Conservation (phyloP, 37 sponge, comb jelly and placozoan genomes). For the Bolinopsis microptera region DNA sequence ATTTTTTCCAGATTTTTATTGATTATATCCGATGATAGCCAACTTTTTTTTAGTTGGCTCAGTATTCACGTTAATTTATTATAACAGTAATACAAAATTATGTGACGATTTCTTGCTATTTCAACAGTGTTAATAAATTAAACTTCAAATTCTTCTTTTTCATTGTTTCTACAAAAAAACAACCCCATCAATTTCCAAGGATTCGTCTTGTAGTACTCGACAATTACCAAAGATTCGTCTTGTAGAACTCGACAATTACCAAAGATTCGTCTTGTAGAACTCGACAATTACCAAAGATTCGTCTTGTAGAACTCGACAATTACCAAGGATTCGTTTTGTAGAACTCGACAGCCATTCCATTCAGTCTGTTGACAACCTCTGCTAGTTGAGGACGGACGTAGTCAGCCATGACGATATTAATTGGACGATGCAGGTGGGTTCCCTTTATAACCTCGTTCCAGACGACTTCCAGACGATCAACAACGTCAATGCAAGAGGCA, state of each 20-base stretch:
- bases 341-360: not conserved
- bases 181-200: too few species aligned
- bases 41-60: not conserved
- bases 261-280: too few species aligned
- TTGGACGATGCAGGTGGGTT: not conserved
- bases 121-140: not conserved
- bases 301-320: not conserved
- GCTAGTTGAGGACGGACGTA: not conserved
- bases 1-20: not conserved
- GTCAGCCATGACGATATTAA: not conserved
- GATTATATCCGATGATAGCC: not conserved
- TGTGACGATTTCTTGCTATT: constrained; percentile 17
- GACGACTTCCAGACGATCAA: not conserved
- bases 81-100: not conserved
- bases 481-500: not conserved
- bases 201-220: too few species aligned
- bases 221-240: too few species aligned
- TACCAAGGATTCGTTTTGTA: constrained; percentile 1
- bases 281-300: too few species aligned
- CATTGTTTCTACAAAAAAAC: not conserved
- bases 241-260: too few species aligned
- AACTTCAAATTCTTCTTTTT: not conserved
- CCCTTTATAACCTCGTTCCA: not conserved
- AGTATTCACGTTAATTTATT: not conserved
- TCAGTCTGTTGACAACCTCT: not conserved